Evolutionary conservation across 2,797 vertebrate genomes (phyloP), one percentile per base, ranked within the genome.

Genomic region (Halcyon chelicuti): DNA sequence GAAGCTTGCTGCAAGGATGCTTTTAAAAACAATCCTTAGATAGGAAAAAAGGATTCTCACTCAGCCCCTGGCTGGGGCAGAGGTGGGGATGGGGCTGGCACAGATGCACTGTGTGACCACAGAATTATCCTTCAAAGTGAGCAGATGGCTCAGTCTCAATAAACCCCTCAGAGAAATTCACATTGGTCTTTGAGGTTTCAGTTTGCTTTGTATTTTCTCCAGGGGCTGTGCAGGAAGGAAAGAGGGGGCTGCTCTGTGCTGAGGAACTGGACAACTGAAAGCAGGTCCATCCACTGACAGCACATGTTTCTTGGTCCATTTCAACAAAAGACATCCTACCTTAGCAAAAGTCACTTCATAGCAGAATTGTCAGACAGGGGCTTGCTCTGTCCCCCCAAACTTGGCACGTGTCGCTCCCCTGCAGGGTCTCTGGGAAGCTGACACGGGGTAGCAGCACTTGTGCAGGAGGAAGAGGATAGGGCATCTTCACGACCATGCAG

Each of bases 371-470:
- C 68, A 84, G 57, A 23, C 35, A 28, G 31, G 26, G 33, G 7
- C 35, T 82, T 77, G 66, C 0, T 3, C n/a, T 51, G 37, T 44
- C 5, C 67, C 54, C 42, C 2, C 51, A 65, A 0, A 0, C n/a
- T 18, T 2, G 0, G 29, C 12, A 5, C 12, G 67, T 0, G 1
- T 58, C 10, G 2, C 26, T 90, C 12, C 39, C 0, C 0, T 6
- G 15, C 40, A 39, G 35, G 40, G 4, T 75, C 81, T 75, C 44
- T 49, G 86, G 33, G 46, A 22, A 49, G 71, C 22, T 70, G 86
- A 39, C 29, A 2, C 21, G 51, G 16, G 44, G 51, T 54, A 78
- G 61, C 44, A 55, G 21, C 6, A 4, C 37, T 29, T 2, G 2
- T 29, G 26, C 39, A 54, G 29, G 35, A 76, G n/a, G 29, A 70